phyloP scores from a whole-genome alignment of 2,113 vertebrate species.

The Muscicapa adusta region DNA sequence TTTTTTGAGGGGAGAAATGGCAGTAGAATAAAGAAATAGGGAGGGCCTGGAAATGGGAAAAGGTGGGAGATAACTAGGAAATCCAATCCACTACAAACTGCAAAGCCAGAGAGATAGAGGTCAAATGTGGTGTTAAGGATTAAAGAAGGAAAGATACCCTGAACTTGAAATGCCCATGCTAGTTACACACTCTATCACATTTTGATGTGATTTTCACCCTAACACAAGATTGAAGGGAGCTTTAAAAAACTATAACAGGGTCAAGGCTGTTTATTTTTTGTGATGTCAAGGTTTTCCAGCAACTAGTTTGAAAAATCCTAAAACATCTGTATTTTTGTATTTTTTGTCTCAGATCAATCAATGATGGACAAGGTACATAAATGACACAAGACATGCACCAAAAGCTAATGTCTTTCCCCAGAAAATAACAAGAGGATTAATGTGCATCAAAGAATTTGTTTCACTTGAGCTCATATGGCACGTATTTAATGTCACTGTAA shows the following conservation, averaged over 20 bases:
- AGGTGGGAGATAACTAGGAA: neutral
- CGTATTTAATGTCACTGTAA: neutral
- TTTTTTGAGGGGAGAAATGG: neutral
- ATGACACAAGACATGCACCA: neutral
- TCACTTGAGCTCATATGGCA: neutral
- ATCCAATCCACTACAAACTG: neutral
- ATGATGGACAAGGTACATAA: neutral
- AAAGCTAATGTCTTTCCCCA: neutral
- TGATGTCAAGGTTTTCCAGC: neutral
- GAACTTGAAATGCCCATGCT: neutral
- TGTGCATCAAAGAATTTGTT: neutral
- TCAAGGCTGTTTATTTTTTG: neutral
- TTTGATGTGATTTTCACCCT: neutral
- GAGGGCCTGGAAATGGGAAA: neutral
- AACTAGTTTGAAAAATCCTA: neutral
- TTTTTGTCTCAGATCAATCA: neutral
- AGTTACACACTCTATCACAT: neutral
- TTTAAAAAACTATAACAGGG: neutral
- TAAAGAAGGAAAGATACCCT: neutral
- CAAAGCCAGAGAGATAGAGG: neutral
- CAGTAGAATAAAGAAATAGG: neutral
- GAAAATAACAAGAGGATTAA: neutral
- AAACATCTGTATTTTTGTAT: neutral
- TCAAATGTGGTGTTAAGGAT: neutral
- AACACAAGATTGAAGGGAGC: neutral